Evolutionary conservation across 2,113 vertebrate species (phyloP).

Genomic region (Corythaeola cristata): DNA sequence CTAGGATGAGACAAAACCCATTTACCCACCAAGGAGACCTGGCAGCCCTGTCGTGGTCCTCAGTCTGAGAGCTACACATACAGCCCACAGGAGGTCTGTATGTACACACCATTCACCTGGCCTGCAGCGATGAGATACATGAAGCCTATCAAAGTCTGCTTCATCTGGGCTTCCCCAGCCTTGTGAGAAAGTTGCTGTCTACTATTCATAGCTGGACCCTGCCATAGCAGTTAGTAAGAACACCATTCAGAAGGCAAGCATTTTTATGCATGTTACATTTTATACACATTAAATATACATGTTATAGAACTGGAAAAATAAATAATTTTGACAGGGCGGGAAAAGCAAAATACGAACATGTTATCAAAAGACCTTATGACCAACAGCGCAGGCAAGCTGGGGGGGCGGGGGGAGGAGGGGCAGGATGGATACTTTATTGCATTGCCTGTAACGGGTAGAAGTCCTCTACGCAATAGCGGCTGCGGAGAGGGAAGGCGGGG

Average conservation of each 20-base stretch:
- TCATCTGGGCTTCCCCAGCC: neutral
- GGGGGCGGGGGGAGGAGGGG: accelerated
- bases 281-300: accelerated
- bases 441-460: neutral
- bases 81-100: neutral
- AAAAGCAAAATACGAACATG: neutral
- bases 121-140: accelerated
- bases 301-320: neutral
- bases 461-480: accelerated
- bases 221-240: too few species aligned
- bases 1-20: neutral
- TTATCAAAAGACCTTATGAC: neutral
- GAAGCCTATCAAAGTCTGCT: neutral
- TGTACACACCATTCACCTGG: neutral
- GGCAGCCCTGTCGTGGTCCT: neutral
- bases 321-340: accelerated
- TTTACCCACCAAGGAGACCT: neutral
- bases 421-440: neutral
- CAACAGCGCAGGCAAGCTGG: neutral
- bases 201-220: accelerated
- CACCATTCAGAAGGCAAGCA: accelerated
- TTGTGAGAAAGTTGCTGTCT: neutral
- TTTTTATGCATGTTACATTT: neutral
- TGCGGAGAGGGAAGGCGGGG: neutral
- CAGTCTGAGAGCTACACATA: neutral